phyloP scores from a whole-genome alignment of 2,797 vertebrate genomes.

The Rhinogobio ventralis region DNA sequence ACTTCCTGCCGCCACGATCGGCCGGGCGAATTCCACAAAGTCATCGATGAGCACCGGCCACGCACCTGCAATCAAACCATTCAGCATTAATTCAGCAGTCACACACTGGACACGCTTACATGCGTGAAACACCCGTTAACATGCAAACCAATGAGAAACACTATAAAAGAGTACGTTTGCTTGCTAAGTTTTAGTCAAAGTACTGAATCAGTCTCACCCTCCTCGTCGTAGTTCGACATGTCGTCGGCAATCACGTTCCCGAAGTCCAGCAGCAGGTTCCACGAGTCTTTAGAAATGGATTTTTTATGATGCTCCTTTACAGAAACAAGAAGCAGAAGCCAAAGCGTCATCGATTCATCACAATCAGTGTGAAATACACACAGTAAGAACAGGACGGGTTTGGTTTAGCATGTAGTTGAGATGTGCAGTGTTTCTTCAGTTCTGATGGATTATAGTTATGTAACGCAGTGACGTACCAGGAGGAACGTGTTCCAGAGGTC shows the following conservation, averaged over 20 bases:
- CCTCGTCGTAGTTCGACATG: conserved; percentile 97
- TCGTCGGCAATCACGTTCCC: conserved; percentile 96
- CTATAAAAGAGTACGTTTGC: too few relatives aligned
- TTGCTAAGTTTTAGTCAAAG: too few relatives aligned
- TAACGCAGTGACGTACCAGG: conserved; percentile 81
- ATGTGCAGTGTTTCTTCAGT: too few relatives aligned
- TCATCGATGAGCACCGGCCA: conserved; percentile 98
- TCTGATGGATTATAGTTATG: too few relatives aligned
- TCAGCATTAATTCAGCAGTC: background rate
- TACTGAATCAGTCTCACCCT: conserved; percentile 78
- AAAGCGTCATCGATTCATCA: background rate
- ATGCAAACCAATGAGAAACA: too few relatives aligned
- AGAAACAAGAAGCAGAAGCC: conserved; percentile 35
- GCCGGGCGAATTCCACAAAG: conserved; percentile 95
- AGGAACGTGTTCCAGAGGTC: conserved; percentile 98
- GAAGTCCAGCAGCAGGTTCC: conserved; percentile 96
- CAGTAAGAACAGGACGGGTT: background rate
- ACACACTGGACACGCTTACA: background rate
- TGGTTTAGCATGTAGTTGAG: background rate
- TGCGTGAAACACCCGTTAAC: too few relatives aligned
- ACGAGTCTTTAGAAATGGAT: conserved; percentile 95
- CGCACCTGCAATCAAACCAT: conserved; percentile 78
- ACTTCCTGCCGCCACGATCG: conserved; percentile 89
- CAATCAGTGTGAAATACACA: background rate
- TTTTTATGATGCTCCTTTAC: conserved; percentile 93